Conservation (phyloP, 2,888 invertebrate genomes). For the Dorcus hopei region DNA sequence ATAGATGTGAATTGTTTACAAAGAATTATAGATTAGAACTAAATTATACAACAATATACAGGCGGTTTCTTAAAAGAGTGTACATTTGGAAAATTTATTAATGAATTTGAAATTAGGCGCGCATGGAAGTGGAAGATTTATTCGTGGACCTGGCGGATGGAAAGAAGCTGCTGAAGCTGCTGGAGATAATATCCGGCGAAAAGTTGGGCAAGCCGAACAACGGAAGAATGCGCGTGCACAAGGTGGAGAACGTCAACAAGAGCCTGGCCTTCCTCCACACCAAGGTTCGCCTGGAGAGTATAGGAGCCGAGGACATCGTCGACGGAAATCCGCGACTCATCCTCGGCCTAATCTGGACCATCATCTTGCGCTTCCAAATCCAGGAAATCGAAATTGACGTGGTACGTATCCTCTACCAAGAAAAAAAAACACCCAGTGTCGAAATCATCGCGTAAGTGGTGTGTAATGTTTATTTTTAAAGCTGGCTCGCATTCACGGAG, state of each 20-base stretch:
- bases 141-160: constrained; percentile 97
- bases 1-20: no score
- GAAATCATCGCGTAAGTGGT: no score
- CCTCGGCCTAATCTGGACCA: constrained; percentile 98
- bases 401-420: constrained; percentile 55
- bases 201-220: constrained; percentile 95
- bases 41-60: no score
- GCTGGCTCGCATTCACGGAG: no score
- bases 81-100: no score
- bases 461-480: no score
- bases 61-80: no score
- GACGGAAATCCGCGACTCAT: constrained; percentile 97
- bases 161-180: constrained; percentile 82
- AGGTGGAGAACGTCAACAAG: constrained; percentile 98
- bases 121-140: constrained; percentile 97
- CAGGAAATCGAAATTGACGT: constrained; percentile 98
- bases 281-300: constrained; percentile 95
- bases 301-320: constrained; percentile 98
- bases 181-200: constrained; percentile 99
- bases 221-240: constrained; percentile 95
- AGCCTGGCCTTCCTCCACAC: constrained; percentile 93
- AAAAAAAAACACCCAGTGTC: not conserved
- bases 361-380: constrained; percentile 97
- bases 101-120: constrained; percentile 62
- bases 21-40: no score